Conservation (phyloP, 2,888 invertebrate species). For the Ganaspis brasiliensis region DNA sequence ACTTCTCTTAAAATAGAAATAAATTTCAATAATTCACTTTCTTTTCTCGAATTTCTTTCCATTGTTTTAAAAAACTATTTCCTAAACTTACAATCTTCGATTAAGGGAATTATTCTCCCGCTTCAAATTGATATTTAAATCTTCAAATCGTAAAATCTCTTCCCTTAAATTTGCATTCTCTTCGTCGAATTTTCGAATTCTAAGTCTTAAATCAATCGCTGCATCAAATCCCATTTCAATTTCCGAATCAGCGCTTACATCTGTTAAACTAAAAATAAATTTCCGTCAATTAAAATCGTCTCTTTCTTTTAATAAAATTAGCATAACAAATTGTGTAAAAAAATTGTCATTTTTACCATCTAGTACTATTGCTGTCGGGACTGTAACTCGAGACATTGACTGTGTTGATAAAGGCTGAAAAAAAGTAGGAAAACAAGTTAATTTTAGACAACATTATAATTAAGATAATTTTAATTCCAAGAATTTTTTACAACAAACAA, state of each 20-base stretch:
- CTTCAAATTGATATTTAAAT: constrained; percentile 55
- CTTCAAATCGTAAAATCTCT: constrained; percentile 62
- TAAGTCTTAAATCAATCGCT: constrained; percentile 61
- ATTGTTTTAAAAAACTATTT: too few relatives aligned
- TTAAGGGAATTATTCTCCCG: constrained; percentile 50
- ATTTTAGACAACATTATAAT: constrained; percentile 14
- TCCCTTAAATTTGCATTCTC: constrained; percentile 64
- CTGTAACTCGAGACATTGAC: constrained; percentile 50
- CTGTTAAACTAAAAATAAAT: constrained; percentile 44
- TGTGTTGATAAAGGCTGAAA: constrained; percentile 13
- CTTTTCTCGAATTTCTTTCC: too few relatives aligned
- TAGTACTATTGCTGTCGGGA: constrained; percentile 54
- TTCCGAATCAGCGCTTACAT: constrained; percentile 52
- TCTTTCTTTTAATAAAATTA: too few relatives aligned
- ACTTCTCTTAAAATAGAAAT: constrained; percentile 58
- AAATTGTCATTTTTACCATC: constrained; percentile 52
- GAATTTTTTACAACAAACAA: neutral
- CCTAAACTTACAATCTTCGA: constrained; percentile 32
- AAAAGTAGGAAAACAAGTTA: constrained; percentile 24
- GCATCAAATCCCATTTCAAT: constrained; percentile 50
- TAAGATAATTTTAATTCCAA: neutral
- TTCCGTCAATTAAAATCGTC: too few relatives aligned
- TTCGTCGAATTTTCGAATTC: constrained; percentile 64
- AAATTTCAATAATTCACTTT: neutral
- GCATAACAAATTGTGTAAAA: too few relatives aligned